Conservation (phyloP, 2,888 invertebrate species). For the Brachylomia viminalis region DNA sequence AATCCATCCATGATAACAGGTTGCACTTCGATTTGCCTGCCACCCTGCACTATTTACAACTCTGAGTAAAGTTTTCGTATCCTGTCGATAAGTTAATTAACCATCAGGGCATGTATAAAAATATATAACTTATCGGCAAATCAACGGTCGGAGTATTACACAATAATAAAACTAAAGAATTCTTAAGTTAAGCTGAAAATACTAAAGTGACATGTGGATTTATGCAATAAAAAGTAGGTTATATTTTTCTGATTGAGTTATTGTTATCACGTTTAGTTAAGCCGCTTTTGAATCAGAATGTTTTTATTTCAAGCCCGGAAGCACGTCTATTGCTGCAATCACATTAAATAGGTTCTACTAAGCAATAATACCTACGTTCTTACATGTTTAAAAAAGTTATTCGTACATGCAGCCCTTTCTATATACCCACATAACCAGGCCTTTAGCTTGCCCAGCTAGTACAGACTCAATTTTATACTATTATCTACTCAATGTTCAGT, state of each 20-base stretch:
- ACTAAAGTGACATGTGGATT: conserved; percentile 1
- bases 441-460: conserved; percentile 39
- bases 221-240: conserved; percentile 11
- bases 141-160: conserved; percentile 2
- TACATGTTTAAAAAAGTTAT: conserved; percentile 14
- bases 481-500: conserved; percentile 42
- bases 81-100: background rate
- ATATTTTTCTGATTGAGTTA: conserved; percentile 13
- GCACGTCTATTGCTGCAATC: conserved; percentile 13
- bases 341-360: conserved; percentile 39
- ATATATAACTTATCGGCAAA: background rate
- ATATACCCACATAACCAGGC: conserved; percentile 27
- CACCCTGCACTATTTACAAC: background rate
- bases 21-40: background rate
- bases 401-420: conserved; percentile 9
- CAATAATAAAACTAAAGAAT: conserved; percentile 1
- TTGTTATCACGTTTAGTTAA: background rate
- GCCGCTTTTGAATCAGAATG: conserved; percentile 11
- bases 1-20: background rate
- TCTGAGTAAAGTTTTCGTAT: conserved; percentile 1
- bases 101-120: background rate
- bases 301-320: background rate
- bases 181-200: conserved; percentile 4
- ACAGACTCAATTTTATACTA: conserved; percentile 39
- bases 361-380: conserved; percentile 17